Conservation (phyloP, 1,140 invertebrate species). For the Diabrotica undecimpunctata region DNA sequence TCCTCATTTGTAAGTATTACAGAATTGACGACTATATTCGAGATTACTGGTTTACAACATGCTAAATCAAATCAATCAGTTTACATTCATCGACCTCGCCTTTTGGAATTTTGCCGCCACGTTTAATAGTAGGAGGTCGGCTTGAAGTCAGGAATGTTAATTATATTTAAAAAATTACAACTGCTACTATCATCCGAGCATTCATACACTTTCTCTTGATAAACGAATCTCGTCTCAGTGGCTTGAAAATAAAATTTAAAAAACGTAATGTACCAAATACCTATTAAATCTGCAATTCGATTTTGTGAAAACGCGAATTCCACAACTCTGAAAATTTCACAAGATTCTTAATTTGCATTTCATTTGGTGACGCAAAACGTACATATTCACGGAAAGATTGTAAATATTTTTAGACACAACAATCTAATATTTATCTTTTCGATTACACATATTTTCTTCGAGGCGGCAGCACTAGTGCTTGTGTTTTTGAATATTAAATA, state of each 20-base stretch:
- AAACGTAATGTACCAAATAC: background rate
- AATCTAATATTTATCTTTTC: slow-evolving; percentile 42
- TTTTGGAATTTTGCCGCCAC: background rate
- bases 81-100: background rate
- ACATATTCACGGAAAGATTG: slow-evolving; percentile 39
- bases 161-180: background rate
- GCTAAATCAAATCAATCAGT: too few species aligned
- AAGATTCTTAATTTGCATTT: slow-evolving; percentile 20
- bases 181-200: background rate
- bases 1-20: too few species aligned
- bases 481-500: slow-evolving; percentile 34
- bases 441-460: slow-evolving; percentile 40
- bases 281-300: background rate
- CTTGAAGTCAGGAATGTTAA: background rate
- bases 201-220: background rate
- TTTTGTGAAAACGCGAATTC: background rate
- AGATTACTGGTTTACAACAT: too few species aligned
- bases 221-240: background rate
- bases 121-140: background rate
- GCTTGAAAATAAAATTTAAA: background rate
- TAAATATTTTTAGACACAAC: slow-evolving; percentile 47
- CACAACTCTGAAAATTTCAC: slow-evolving; percentile 5
- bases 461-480: slow-evolving; percentile 37
- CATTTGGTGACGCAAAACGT: slow-evolving; percentile 34
- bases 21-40: too few species aligned